phyloP scores from a whole-genome alignment of 2,113 vertebrate genomes.

The Bolborhynchus lineola region DNA sequence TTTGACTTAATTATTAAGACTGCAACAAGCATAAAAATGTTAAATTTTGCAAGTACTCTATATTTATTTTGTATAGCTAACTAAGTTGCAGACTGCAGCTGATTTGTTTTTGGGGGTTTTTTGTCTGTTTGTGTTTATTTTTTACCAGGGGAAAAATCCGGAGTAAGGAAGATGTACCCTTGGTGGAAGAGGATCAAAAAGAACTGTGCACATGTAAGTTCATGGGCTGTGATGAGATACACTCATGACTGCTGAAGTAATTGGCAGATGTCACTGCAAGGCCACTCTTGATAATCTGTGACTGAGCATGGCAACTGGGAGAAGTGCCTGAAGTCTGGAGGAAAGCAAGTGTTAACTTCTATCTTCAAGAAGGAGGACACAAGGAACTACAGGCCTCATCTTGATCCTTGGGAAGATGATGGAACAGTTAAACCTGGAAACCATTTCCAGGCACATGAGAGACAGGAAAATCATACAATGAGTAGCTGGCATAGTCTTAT shows the following conservation, averaged over 20 bases:
- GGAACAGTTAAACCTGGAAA: background rate
- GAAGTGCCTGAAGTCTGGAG: background rate
- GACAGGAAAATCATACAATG: background rate
- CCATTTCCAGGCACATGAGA: background rate
- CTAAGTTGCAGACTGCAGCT: conserved; percentile 67
- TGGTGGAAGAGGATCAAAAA: background rate
- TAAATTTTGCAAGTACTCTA: conserved; percentile 66
- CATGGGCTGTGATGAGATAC: background rate
- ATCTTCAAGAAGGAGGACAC: background rate
- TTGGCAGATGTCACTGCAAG: background rate
- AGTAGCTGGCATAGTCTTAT: background rate
- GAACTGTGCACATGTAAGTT: background rate
- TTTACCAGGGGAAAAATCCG: background rate
- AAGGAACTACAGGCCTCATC: background rate
- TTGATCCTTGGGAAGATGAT: background rate
- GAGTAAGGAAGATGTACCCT: background rate
- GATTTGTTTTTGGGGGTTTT: background rate
- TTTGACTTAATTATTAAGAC: conserved; percentile 73
- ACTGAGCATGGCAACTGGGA: background rate
- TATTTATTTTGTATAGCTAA: conserved; percentile 65
- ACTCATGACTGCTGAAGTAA: background rate
- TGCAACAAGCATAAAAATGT: conserved; percentile 53
- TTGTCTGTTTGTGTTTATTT: background rate
- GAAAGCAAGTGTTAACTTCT: background rate
- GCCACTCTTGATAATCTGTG: background rate